These are phyloP conservation scores for Aspidiotus destructor DNA, from an alignment of 2,888 invertebrate genomes.

Conservation along the genomic window DNA sequence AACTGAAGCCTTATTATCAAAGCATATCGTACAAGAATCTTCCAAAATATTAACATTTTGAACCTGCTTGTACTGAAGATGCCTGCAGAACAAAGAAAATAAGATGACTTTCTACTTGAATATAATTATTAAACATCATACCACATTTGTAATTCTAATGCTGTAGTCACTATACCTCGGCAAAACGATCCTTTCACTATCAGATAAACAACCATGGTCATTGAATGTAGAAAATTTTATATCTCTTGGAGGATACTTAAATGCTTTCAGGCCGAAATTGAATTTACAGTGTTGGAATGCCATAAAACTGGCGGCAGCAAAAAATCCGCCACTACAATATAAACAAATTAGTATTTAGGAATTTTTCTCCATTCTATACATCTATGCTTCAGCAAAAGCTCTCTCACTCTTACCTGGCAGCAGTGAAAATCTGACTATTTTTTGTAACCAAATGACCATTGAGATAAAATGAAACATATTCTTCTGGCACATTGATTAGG, in stretches of 20 bases:
- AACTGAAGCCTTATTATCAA: slow-evolving; percentile 65
- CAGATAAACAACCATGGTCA: slow-evolving; percentile 60
- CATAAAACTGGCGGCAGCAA: slow-evolving; percentile 93
- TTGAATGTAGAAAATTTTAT: slow-evolving; percentile 63
- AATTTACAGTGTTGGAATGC: slow-evolving; percentile 90
- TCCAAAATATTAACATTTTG: slow-evolving; percentile 64
- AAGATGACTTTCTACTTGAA: background rate
- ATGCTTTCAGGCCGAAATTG: slow-evolving; percentile 77
- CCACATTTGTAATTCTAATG: no score
- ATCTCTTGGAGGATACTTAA: slow-evolving; percentile 62
- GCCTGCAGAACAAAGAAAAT: slow-evolving; percentile 45
- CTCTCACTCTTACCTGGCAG: slow-evolving; percentile 52
- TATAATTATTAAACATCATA: background rate
- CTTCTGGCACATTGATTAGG: slow-evolving; percentile 64
- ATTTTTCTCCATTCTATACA: background rate
- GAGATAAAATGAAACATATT: slow-evolving; percentile 62
- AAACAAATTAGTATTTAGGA: background rate
- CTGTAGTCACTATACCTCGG: slow-evolving; percentile 48
- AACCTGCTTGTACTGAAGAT: slow-evolving; percentile 64
- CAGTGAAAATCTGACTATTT: slow-evolving; percentile 63
- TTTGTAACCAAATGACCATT: slow-evolving; percentile 65
- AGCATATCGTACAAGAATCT: slow-evolving; percentile 80
- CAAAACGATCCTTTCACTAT: slow-evolving; percentile 68
- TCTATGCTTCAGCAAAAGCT: background rate
- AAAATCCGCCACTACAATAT: slow-evolving; percentile 64